Conservation (phyloP, 2,888 invertebrate genomes). For the Pandemis corylana region DNA sequence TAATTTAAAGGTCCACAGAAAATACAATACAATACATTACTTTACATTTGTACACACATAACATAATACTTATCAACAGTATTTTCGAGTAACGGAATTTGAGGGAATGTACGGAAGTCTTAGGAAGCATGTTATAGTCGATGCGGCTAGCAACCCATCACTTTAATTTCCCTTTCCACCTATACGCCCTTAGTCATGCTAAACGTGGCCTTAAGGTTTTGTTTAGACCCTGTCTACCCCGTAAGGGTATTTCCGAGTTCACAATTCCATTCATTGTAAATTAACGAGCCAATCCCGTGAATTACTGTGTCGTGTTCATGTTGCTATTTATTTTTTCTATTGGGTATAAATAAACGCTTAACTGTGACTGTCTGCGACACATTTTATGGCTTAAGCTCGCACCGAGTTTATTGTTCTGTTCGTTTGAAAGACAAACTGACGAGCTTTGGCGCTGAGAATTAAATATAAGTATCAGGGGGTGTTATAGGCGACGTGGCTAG, state of each 20-base stretch:
- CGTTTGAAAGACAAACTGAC: conserved; percentile 2
- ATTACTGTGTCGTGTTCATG: conserved; percentile 52
- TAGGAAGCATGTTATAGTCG: no score
- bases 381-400: conserved; percentile 60
- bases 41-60: no score
- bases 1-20: neutral
- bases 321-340: conserved; percentile 57
- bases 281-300: conserved; percentile 46
- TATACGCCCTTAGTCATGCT: no score
- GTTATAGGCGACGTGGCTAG: no score
- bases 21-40: no score
- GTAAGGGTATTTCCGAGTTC: neutral
- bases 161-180: no score
- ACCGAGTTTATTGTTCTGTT: conserved; percentile 59
- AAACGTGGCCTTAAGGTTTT: no score
- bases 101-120: no score
- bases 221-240: no score
- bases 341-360: conserved; percentile 61
- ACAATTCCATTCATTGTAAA: conserved; percentile 14
- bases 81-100: neutral
- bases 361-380: conserved; percentile 63
- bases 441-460: neutral
- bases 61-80: no score
- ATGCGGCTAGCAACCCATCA: no score
- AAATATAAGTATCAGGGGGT: no score